phyloP scores from a whole-genome alignment of 2,797 vertebrate species.

The Hapalemur alaotrensis region DNA sequence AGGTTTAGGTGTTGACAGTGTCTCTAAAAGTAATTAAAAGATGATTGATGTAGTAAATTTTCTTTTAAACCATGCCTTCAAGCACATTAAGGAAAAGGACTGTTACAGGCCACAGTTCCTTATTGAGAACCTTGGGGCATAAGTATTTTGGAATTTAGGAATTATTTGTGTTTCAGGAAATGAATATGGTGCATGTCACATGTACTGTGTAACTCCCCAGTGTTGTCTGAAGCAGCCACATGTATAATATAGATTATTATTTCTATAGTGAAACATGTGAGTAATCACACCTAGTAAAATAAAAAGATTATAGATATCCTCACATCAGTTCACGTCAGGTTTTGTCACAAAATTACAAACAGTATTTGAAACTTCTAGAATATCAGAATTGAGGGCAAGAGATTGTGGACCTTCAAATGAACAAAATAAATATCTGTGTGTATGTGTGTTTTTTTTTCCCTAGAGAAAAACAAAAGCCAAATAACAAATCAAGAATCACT shows the following conservation, averaged over 20 bases:
- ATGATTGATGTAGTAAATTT: not conserved
- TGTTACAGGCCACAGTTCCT: not conserved
- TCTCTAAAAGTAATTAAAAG: constrained; percentile 18
- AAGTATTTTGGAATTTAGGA: not conserved
- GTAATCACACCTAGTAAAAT: not conserved
- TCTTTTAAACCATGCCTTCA: not conserved
- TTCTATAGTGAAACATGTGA: not conserved
- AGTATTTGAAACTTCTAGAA: not conserved
- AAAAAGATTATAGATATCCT: not conserved
- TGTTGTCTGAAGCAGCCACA: not conserved
- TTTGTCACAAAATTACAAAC: not conserved
- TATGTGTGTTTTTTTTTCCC: not conserved
- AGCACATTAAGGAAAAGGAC: not conserved
- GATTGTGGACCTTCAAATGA: not conserved
- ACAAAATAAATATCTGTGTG: not conserved
- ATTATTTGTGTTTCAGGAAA: not conserved
- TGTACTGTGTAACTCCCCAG: not conserved
- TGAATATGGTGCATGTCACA: not conserved
- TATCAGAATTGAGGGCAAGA: not conserved
- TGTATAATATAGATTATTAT: not conserved
- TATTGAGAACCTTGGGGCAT: not conserved
- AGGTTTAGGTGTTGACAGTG: not conserved
- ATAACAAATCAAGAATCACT: not conserved
- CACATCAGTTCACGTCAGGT: not conserved
- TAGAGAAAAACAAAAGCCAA: not conserved